Conservation (phyloP, 1,140 invertebrate species). For the Orius laevigatus region DNA sequence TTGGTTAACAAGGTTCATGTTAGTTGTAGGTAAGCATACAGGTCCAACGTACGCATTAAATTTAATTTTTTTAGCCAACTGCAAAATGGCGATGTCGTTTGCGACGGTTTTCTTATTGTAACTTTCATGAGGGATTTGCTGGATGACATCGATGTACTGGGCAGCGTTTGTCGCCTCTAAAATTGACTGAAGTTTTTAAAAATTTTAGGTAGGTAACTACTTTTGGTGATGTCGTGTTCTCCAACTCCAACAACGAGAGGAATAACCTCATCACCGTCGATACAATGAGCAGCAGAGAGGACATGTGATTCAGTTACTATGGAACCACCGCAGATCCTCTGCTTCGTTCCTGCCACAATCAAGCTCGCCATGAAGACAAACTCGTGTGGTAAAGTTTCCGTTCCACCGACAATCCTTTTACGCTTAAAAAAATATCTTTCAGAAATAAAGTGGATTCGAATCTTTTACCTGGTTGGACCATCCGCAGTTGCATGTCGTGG, state of each 20-base stretch:
- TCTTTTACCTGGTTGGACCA: slow-evolving; percentile 1
- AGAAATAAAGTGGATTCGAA: neutral
- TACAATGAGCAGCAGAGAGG: slow-evolving; percentile 53
- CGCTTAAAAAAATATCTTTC: slow-evolving; percentile 21
- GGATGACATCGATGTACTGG: no score
- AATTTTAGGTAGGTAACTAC: slow-evolving; percentile 12
- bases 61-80: slow-evolving; percentile 27
- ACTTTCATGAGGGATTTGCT: slow-evolving; percentile 23
- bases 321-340: slow-evolving; percentile 42
- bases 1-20: slow-evolving; percentile 29
- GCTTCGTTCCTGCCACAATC: slow-evolving; percentile 25
- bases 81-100: slow-evolving; percentile 46
- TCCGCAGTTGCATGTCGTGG: slow-evolving; percentile 5
- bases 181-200: slow-evolving; percentile 14
- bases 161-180: slow-evolving; percentile 18
- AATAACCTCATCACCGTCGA: slow-evolving; percentile 17
- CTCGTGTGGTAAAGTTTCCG: slow-evolving; percentile 38
- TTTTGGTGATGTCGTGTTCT: slow-evolving; percentile 28
- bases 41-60: slow-evolving; percentile 37
- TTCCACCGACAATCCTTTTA: slow-evolving; percentile 42
- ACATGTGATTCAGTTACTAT: slow-evolving; percentile 43
- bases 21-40: slow-evolving; percentile 45
- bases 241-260: slow-evolving; percentile 34
- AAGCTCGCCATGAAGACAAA: slow-evolving; percentile 45
- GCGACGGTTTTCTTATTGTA: slow-evolving; percentile 25